Base-by-base conservation (phyloP, 2,888 invertebrate species). In the Brachyptera risi region DNA sequence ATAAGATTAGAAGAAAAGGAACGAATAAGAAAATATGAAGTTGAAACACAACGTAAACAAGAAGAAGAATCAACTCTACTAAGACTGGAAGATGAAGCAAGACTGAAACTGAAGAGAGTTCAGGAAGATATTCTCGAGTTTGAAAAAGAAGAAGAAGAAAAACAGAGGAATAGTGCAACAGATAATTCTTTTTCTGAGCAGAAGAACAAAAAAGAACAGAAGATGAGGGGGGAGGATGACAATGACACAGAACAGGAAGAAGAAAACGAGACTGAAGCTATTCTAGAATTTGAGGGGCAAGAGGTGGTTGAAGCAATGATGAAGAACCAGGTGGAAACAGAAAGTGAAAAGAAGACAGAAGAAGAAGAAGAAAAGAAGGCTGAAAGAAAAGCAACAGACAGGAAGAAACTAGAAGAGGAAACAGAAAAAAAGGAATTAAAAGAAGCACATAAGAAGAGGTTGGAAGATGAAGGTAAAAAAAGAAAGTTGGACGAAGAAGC, bases 401-500 rank as follows among this genome's bases (percentile, higher is more conserved):
- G 59, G 37, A 44, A 56, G 26, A 56, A 63, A 58, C 51, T 26
- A 58, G 50, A 56, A 24, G 27, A 61, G 56, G 56, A 40, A 51
- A 49, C 24, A 35, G 61, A 56, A 24, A 59, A 61, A 44, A 31
- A 19, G 31, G 58, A 62, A 49, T 35, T 58, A 37, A 57, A 65
- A 58, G 51, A 56, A 50, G 58, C 58, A 26, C 27, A 63, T 50
- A 63, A 63, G 59, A 54, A 37, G 31, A 57, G 62, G 47, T 44
- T 44, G 42, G 58, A 59, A 54, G 58, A 35, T 19, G 63, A 59
- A 24, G 50, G 59, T 26, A 26, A 26, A 49, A 19, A 7, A 19
- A 58, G 58, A 35, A 47, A 51, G 13, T 59, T 13, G 38, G 61
- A 65, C 50, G 67, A 24, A 42, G 63, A 40, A 63, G 67, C 49